phyloP scores from a whole-genome alignment of 2,888 invertebrate genomes.

The Criorhina ranunculi region DNA sequence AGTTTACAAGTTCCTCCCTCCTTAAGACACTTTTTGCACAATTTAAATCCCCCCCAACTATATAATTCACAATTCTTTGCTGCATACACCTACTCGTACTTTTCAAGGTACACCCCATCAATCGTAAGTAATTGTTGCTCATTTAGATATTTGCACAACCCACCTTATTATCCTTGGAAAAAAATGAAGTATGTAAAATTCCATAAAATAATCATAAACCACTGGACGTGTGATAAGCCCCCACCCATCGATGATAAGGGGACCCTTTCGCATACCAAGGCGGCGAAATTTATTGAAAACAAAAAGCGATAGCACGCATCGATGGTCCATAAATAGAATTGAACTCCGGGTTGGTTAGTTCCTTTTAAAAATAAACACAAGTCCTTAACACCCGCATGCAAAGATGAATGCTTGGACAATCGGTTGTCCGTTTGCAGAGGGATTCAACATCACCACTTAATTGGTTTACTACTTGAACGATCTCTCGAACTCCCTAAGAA shows the following conservation, averaged over 20 bases:
- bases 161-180: constrained; percentile 37
- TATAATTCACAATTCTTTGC: constrained; percentile 10
- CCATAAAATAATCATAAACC: constrained; percentile 13
- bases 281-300: background rate
- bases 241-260: constrained; percentile 3
- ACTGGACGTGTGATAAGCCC: constrained; percentile 6
- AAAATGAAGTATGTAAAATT: constrained; percentile 37
- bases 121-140: constrained; percentile 33
- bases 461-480: constrained; percentile 27
- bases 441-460: constrained; percentile 31
- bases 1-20: constrained; percentile 2
- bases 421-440: constrained; percentile 8
- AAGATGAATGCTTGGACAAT: constrained; percentile 32
- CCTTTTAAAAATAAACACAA: constrained; percentile 54
- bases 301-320: constrained; percentile 56
- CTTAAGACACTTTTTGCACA: constrained; percentile 8
- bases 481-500: constrained; percentile 11
- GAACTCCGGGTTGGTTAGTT: constrained; percentile 11
- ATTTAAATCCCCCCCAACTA: constrained; percentile 24
- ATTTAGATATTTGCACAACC: constrained; percentile 33
- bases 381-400: constrained; percentile 18
- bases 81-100: constrained; percentile 1
- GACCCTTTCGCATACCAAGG: constrained; percentile 28
- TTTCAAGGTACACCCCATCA: constrained; percentile 27
- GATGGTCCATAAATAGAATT: constrained; percentile 57